Base-by-base conservation (phyloP, 2,113 vertebrate species). In the Pyrgilauda ruficollis region DNA sequence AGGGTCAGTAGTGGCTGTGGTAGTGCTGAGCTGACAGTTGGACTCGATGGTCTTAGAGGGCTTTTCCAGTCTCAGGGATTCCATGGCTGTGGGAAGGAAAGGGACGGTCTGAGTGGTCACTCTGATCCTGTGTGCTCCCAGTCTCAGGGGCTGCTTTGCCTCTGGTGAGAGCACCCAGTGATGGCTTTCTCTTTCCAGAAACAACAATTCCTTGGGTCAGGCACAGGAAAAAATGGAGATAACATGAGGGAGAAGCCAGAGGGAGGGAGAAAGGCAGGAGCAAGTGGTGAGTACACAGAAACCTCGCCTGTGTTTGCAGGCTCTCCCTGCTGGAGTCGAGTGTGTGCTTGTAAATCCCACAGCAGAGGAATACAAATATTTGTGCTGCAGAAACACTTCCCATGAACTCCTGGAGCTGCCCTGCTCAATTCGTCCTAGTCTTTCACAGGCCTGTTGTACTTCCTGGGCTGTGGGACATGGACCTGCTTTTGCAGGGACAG, bases 301-400 rank as follows among this genome's bases (percentile, higher is more conserved):
- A 77, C 15, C 46, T 55, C 0, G 4, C 46, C 78, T 8, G 0
- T 85, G 30, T 95, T 93, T 90, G 90, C 82, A 58, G 82, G 70
- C 63, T 73, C 55, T 93, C 55, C 75, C 85, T 77, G 62, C 63
- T 11, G 11, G 63, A 69, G 89, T 46, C 0, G 5, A 72, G 56
- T 53, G 84, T 77, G 84, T 93, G 82, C 82, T 85, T 58, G 43
- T 55, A 77, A 94, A 82, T 91, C 94, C 93, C 90, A 68, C 72
- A 55, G 66, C 84, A 88, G 39, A 77, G 61, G 33, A 94, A 56
- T 70, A 76, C 93, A 96, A 97, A 96, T 94, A 94, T 95, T 96
- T 96, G 87, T 93, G 78, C 87, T 91, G 67, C 0, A 0, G 83
- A 96, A 91, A 55, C 79, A 46, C 87, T 90, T 93, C 27, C 1